Evolutionary conservation across 1,140 invertebrate species (phyloP), one percentile per base, ranked within the genome.

Genomic region (Aphaenogaster ashmeadi): DNA sequence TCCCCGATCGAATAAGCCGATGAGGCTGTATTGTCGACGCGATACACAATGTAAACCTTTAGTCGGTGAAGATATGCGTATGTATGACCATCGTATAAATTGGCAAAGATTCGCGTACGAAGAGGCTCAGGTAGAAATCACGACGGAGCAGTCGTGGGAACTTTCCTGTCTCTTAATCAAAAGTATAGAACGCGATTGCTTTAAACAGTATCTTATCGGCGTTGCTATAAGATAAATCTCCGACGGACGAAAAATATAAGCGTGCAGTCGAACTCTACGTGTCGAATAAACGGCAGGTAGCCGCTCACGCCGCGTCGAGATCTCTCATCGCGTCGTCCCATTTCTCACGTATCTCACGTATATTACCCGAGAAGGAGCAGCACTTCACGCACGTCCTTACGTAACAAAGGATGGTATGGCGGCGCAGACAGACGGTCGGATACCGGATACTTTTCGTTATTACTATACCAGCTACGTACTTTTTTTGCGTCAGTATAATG

Each of bases 381-480:
- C 18, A 69, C 72, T 21, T 38, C 9, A 7, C 78, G n/a, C 60
- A 38, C n/a, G 52, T 67, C 33, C 27, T 60, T 75, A 84, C 69
- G 8, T 60, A 75, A 75, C 38, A 52, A 87, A 64, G 27, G 75
- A 95, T 95, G 94, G 90, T 89, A 54, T 92, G 89, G 88, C 91
- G 91, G 79, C 92, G 93, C 79, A 93, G 88, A 58, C 90, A 89
- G 36, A 89, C 88, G 81, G 88, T 94, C 11, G 94, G 93, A 27
- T 93, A 93, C 47, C 92, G 92, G 58, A 92, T 95, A 87, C 67
- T 94, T 33, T 80, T 93, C 38, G 91, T 94, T 41, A 88, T 95
- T 60, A 87, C 88, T 36, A 92, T 95, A 87, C 94, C 94, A 33
- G 86, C 89, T 21, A 90, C 92, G 71, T 95, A 95, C 66, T 92